Evolutionary conservation across 1,140 invertebrate species (phyloP).

Genomic region (Berghia stephanieae): DNA sequence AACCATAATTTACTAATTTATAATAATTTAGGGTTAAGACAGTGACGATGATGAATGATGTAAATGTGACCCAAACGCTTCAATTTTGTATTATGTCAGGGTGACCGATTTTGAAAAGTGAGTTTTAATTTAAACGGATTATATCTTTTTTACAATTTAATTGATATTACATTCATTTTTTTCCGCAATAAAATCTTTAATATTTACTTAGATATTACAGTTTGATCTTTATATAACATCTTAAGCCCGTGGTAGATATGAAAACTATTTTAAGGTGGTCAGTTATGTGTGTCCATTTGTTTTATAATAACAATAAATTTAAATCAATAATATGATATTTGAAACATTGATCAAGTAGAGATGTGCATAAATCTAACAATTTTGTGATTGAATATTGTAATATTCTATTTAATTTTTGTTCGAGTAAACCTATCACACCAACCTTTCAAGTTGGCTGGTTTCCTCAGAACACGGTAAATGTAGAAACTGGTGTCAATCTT

Average conservation of each 20-base stretch:
- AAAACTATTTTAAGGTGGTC: not conserved
- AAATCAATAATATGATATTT: not conserved
- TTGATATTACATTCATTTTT: too few species aligned
- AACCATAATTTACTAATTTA: not conserved
- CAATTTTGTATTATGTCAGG: too few species aligned
- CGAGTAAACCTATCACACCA: not conserved
- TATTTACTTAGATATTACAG: too few species aligned
- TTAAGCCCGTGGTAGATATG: too few species aligned
- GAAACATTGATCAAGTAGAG: not conserved
- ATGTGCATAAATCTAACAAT: too few species aligned
- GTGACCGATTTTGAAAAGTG: too few species aligned
- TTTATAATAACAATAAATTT: not conserved
- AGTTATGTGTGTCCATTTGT: not conserved
- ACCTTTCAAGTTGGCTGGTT: constrained; percentile 31
- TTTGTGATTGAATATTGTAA: too few species aligned
- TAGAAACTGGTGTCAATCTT: constrained; percentile 15
- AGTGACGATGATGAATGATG: not conserved
- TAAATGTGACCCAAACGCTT: too few species aligned
- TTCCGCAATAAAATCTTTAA: too few species aligned
- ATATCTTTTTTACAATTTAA: too few species aligned
- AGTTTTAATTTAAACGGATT: too few species aligned
- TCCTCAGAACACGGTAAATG: constrained; percentile 19
- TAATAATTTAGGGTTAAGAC: not conserved
- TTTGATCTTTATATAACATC: too few species aligned
- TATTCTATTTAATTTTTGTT: not conserved